phyloP scores from a whole-genome alignment of 2,113 vertebrate species.

The Nannobrachium achirus region DNA sequence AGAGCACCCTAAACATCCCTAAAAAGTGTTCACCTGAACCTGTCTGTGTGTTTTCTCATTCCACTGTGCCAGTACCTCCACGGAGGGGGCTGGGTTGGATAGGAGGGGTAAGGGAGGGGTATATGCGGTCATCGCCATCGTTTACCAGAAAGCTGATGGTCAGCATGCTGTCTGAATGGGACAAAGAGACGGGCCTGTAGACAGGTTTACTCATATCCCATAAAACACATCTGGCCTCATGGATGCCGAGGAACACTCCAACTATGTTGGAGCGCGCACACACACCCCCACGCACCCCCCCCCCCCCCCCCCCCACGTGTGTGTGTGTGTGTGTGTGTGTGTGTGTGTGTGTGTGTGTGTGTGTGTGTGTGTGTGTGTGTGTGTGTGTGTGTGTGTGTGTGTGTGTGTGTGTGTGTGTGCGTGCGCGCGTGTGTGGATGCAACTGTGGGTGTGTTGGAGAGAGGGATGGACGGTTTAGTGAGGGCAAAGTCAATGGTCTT shows the following conservation, averaged over 20 bases:
- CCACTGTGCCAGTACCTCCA: not conserved
- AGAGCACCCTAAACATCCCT: no score
- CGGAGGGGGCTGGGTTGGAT: no score
- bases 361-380: slow-evolving; percentile 23
- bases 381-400: slow-evolving; percentile 6
- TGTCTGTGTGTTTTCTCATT: not conserved
- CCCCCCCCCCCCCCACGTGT: no score
- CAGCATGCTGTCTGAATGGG: slow-evolving; percentile 28
- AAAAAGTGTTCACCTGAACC: not conserved
- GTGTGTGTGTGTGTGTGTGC: not conserved
- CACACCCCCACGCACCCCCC: slow-evolving; percentile 3
- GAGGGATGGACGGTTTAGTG: slow-evolving; percentile 24
- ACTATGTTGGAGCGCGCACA: not conserved
- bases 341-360: no score
- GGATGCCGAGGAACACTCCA: not conserved
- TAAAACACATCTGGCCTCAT: slow-evolving; percentile 50
- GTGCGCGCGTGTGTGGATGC: no score
- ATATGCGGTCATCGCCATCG: not conserved
- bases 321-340: no score
- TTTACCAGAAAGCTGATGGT: slow-evolving; percentile 16
- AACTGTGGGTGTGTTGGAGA: not conserved
- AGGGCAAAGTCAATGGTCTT: slow-evolving; percentile 39
- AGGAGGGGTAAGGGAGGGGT: not conserved
- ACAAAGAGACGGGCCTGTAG: not conserved
- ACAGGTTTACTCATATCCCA: slow-evolving; percentile 35